Evolutionary conservation across 2,113 vertebrate species (phyloP).

Genomic region (Calyptomena viridis): DNA sequence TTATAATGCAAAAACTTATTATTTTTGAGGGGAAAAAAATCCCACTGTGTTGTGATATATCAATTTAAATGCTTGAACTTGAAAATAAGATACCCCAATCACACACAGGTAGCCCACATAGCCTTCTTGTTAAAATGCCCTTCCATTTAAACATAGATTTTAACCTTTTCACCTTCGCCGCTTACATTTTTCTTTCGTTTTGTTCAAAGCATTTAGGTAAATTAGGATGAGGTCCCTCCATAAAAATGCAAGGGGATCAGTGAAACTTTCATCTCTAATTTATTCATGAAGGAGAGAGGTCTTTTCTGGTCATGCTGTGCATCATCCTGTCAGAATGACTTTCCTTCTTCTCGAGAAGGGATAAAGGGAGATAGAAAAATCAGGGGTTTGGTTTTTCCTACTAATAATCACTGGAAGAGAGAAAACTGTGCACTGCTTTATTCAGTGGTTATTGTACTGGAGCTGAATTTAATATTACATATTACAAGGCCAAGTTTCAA

Average conservation of each 20-base stretch:
- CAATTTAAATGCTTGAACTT: conserved; percentile 22
- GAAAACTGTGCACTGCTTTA: conserved; percentile 22
- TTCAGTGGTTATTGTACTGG: conserved; percentile 38
- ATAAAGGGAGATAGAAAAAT: conserved; percentile 64
- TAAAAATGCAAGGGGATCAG: conserved; percentile 77
- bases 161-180: conserved; percentile 73
- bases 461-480: conserved; percentile 22
- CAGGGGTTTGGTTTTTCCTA: conserved; percentile 28
- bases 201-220: conserved; percentile 80
- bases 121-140: conserved; percentile 8
- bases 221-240: conserved; percentile 75
- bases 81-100: conserved; percentile 18
- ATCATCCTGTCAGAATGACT: conserved; percentile 79
- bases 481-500: conserved; percentile 42
- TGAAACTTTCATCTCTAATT: conserved; percentile 82
- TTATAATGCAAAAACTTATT: background rate
- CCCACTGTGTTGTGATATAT: conserved; percentile 1
- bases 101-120: background rate
- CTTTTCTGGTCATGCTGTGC: conserved; percentile 71
- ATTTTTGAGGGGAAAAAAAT: background rate
- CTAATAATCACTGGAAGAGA: conserved; percentile 47
- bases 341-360: conserved; percentile 67
- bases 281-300: conserved; percentile 79
- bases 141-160: conserved; percentile 74
- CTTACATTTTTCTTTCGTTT: conserved; percentile 76